Evolutionary conservation across 2,797 vertebrate species (phyloP).

Genomic region (Astyanax mexicanus): DNA sequence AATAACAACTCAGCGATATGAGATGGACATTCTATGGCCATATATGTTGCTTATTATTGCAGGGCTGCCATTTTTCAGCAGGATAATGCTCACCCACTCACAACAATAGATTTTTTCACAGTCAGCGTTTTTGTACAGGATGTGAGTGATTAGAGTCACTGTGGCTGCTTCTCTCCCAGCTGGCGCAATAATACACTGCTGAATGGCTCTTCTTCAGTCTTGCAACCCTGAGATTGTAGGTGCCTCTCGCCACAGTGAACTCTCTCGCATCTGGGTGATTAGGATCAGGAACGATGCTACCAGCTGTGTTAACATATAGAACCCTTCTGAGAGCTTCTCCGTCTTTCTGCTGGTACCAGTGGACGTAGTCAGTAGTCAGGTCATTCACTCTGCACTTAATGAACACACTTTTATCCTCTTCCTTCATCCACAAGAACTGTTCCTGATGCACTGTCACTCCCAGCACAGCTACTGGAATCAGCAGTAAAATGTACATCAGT

Average conservation of each 20-base stretch:
- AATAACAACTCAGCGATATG: no score
- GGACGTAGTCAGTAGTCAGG: not conserved
- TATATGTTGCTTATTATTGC: no score
- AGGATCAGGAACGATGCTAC: not conserved
- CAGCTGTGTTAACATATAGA: not conserved
- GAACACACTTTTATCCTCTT: conserved; percentile 8
- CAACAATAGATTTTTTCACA: no score
- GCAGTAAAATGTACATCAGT: not conserved
- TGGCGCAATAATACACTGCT: conserved; percentile 41
- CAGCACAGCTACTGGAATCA: conserved; percentile 11
- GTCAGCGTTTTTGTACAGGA: conserved; percentile 25
- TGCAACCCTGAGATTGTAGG: conserved; percentile 30
- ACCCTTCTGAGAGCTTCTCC: conserved; percentile 37
- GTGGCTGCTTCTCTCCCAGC: not conserved
- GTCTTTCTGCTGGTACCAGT: conserved; percentile 37
- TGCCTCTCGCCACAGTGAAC: not conserved
- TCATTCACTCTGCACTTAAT: not conserved
- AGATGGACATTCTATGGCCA: no score
- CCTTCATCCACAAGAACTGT: not conserved
- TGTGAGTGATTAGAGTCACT: conserved; percentile 14
- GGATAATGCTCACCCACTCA: no score
- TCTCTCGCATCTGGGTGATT: conserved; percentile 2
- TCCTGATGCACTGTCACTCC: not conserved
- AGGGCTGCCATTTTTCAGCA: no score
- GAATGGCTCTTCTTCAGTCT: conserved; percentile 18